phyloP scores from a whole-genome alignment of 1,140 invertebrate species.

The Lordiphosa stackelbergi region DNA sequence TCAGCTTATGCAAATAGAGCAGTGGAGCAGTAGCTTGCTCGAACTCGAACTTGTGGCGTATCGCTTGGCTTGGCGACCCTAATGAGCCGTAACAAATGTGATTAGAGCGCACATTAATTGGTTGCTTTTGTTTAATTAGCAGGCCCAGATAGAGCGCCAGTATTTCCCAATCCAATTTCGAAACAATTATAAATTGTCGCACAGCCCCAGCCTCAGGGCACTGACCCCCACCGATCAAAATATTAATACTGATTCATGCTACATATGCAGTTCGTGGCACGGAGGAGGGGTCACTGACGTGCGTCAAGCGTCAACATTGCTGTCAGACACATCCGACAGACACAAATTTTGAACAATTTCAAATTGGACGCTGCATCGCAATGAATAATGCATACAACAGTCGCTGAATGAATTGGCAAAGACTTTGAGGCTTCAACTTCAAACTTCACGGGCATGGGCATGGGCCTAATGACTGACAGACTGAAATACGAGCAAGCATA shows the following conservation, averaged over 20 bases:
- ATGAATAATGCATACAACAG: conserved; percentile 49
- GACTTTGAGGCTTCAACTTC: conserved; percentile 26
- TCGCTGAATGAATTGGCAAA: conserved; percentile 41
- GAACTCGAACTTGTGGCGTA: conserved; percentile 49
- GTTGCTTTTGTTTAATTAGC: conserved; percentile 57
- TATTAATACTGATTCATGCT: conserved; percentile 43
- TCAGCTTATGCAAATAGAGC: conserved; percentile 35
- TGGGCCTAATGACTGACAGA: conserved; percentile 36
- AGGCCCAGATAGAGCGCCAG: conserved; percentile 20
- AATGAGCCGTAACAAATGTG: conserved; percentile 66
- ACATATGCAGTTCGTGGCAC: conserved; percentile 38
- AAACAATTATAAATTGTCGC: conserved; percentile 66
- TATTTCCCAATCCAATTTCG: conserved; percentile 22
- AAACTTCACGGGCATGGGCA: conserved; percentile 34
- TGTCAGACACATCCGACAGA: conserved; percentile 56
- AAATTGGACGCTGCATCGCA: conserved; percentile 29
- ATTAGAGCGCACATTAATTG: conserved; percentile 68
- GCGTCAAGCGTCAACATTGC: conserved; percentile 32
- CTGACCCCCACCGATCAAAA: conserved; percentile 41
- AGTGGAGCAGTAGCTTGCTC: conserved; percentile 27
- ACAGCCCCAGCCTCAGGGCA: conserved; percentile 53
- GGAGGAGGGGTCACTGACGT: conserved; percentile 35
- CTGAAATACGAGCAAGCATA: conserved; percentile 59
- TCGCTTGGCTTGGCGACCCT: conserved; percentile 46
- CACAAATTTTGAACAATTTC: conserved; percentile 23